Evolutionary conservation across 2,797 vertebrate species (phyloP), one percentile per base, ranked within the genome.

Genomic region (Trachurus trachurus): DNA sequence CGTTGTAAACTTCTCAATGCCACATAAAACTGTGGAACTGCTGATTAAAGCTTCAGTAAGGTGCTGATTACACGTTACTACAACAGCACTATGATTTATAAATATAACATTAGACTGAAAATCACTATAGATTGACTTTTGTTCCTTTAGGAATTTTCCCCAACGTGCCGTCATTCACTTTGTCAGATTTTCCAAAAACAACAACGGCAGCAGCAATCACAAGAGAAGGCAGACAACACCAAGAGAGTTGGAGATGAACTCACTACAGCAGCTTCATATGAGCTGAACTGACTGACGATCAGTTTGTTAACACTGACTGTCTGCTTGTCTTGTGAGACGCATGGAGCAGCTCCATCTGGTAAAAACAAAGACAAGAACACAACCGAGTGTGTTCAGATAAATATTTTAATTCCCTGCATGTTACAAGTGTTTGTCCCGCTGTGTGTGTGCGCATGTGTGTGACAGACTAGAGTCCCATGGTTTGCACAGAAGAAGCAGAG

Each of bases 371-470:
- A 52, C 29, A 44, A 5, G 26, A 66, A 64, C 70, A 76, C 34
- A 74, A 0, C 0, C 0, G 0, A 37, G 58, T 52, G 63, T 74
- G 75, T 77, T 83, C 58, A 53, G 13, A 79, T 79, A 13, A 76
- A 81, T 76, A 70, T 88, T 83, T 86, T 0, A 78, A 68, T 52
- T 69, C 54, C 34, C 47, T 2, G 1, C 40, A n/a, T 58, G 57
- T n/a, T 73, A 34, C 58, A 21, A 71, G 34, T 22, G 52, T 80
- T 72, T 53, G 10, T 74, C 39, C 37, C 37, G 0, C 31, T 44
- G 21, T 31, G 49, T 66, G 67, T 72, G 59, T 40, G 39, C 6
- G 31, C 5, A 6, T 34, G 31, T 34, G 31, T 34, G 34, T 40
- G 39, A 34, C 57, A 80, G 12, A n/a, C 17, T 63, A 16, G 9